Percentiles rank a stretch among this genome's conserved stretches.
Conservation (phyloP, 2,113 vertebrate species). For the Onychorhynchus coronatus region DNA sequence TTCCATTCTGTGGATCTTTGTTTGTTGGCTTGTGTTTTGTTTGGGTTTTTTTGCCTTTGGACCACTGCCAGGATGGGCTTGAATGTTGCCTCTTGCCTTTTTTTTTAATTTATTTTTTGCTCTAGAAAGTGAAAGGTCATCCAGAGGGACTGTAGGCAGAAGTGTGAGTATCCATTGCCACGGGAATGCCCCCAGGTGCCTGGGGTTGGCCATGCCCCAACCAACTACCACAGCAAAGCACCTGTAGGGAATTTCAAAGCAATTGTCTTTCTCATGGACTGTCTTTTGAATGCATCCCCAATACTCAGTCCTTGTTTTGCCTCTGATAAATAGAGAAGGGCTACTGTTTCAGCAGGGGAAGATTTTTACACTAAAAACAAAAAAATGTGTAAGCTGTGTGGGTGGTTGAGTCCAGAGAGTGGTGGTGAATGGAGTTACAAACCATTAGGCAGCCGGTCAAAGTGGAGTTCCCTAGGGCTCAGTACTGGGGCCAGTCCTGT, state of each 20-base stretch:
- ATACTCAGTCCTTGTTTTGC: background rate
- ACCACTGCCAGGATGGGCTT: background rate
- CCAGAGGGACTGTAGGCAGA: background rate
- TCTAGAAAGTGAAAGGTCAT: background rate
- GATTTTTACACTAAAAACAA: background rate
- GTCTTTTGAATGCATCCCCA: background rate
- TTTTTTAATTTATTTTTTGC: background rate
- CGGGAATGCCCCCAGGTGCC: background rate
- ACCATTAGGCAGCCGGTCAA: accelerated
- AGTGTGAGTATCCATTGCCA: background rate
- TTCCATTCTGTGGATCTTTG: background rate
- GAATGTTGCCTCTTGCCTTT: background rate
- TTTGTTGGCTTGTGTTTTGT: slow-evolving; percentile 9
- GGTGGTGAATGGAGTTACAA: background rate
- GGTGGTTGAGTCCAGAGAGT: background rate
- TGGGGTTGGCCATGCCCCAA: background rate
- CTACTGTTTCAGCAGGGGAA: background rate
- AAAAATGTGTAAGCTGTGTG: background rate
- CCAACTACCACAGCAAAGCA: background rate
- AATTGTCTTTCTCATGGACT: background rate
- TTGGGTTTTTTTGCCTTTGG: background rate
- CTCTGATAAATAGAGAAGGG: background rate
- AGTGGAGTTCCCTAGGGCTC: background rate
- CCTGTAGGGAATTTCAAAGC: background rate
- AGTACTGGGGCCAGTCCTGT: background rate